Percentiles rank a stretch among this genome's conserved stretches.
Evolutionary conservation across 2,113 vertebrate species (phyloP).

Genomic region (Gasterosteus aculeatus): DNA sequence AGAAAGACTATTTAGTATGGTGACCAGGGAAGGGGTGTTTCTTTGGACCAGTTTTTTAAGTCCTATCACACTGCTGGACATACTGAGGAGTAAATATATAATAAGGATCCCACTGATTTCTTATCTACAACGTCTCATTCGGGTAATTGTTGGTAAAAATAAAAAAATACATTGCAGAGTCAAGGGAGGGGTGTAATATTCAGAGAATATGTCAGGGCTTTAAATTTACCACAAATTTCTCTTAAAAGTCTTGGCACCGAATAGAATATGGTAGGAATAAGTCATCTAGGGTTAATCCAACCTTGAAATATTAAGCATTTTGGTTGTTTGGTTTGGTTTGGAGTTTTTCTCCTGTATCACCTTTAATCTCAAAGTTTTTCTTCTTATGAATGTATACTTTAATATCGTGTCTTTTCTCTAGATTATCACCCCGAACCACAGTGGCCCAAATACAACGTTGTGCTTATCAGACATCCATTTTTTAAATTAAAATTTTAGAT

Average conservation of each 20-base stretch:
- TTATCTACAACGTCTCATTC: neutral
- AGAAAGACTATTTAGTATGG: conserved; percentile 37
- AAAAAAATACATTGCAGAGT: neutral
- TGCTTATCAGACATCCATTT: neutral
- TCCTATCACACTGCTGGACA: conserved; percentile 2
- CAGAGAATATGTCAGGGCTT: neutral
- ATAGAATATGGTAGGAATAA: no score
- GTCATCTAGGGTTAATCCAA: neutral
- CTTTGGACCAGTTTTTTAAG: conserved; percentile 6
- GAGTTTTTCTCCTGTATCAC: neutral
- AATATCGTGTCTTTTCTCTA: neutral
- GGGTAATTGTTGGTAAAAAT: neutral
- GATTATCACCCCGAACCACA: neutral
- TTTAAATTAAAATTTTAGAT: neutral
- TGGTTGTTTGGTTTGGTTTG: neutral
- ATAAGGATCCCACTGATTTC: neutral
- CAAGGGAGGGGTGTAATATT: neutral
- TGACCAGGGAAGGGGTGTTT: conserved; percentile 10
- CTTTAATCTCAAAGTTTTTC: neutral
- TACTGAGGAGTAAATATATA: neutral
- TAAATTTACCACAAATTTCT: neutral
- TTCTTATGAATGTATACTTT: neutral
- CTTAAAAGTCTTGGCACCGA: no score
- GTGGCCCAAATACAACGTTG: neutral
- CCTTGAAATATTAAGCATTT: neutral